Conservation (phyloP, 2,797 vertebrate genomes). For the Muscicapa striata region DNA sequence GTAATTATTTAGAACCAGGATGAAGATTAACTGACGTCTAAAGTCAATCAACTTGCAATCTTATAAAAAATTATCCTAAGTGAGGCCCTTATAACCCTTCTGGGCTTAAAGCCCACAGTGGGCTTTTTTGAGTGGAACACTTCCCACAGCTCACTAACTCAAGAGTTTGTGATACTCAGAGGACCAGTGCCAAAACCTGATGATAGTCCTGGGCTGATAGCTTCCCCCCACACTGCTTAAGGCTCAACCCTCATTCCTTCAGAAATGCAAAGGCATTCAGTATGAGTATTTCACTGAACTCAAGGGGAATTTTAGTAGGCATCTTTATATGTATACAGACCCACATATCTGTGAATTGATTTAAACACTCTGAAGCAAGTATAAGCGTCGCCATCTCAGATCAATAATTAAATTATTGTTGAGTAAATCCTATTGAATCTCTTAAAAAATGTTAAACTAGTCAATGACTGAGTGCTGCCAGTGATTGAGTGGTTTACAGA, state of each 20-base stretch:
- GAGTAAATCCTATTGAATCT: not conserved
- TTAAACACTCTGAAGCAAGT: not conserved
- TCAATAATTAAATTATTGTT: not conserved
- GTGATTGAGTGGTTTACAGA: not conserved
- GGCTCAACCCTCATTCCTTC: not conserved
- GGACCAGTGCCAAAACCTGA: not conserved
- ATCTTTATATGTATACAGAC: rapidly evolving
- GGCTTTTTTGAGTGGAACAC: not conserved
- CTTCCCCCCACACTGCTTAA: not conserved
- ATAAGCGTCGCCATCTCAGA: rapidly evolving
- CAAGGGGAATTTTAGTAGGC: not conserved
- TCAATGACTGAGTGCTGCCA: not conserved
- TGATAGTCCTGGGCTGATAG: not conserved
- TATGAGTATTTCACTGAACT: not conserved
- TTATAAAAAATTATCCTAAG: not conserved
- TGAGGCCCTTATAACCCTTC: not conserved
- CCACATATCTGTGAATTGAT: not conserved
- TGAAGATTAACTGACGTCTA: not conserved
- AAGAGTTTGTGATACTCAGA: not conserved
- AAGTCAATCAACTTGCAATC: not conserved
- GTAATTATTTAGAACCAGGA: not conserved
- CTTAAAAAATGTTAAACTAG: not conserved
- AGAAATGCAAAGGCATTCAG: not conserved
- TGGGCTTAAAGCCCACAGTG: not conserved
- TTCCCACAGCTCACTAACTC: not conserved